Evolutionary conservation across 1,140 invertebrate species (phyloP).

Genomic region (Vanessa atalanta): DNA sequence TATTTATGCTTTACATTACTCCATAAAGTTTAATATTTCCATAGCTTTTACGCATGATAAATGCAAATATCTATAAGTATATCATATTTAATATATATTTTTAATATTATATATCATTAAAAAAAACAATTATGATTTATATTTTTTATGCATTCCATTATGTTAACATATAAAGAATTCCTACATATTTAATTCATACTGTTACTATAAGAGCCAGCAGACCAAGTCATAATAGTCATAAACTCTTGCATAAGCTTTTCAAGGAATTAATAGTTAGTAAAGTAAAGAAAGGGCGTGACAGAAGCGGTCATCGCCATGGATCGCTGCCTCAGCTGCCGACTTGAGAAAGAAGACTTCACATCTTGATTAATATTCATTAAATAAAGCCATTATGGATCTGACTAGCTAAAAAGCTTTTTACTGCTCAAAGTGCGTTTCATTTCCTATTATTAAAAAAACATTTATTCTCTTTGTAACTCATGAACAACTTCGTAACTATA

Average conservation of each 20-base stretch:
- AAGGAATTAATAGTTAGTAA: constrained; percentile 6
- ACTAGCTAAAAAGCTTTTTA: neutral
- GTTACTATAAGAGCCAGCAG: neutral
- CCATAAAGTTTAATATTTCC: too few species aligned
- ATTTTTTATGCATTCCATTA: too few species aligned
- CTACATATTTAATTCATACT: neutral
- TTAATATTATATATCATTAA: too few species aligned
- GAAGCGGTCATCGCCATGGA: constrained; percentile 37
- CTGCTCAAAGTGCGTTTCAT: neutral
- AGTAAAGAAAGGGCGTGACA: constrained; percentile 36
- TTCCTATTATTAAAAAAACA: too few species aligned
- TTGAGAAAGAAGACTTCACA: constrained; percentile 1
- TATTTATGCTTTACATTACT: too few species aligned
- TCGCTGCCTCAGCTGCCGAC: constrained; percentile 31
- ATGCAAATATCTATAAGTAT: too few species aligned
- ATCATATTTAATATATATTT: too few species aligned
- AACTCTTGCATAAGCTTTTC: constrained; percentile 17
- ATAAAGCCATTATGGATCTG: neutral
- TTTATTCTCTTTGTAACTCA: too few species aligned
- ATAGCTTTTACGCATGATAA: too few species aligned
- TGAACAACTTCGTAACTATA: too few species aligned
- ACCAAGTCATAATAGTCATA: neutral
- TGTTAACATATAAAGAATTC: too few species aligned
- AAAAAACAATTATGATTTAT: too few species aligned
- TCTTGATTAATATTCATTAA: constrained; percentile 3